Conservation (phyloP, 2,113 vertebrate species). For the Arvicanthis niloticus region DNA sequence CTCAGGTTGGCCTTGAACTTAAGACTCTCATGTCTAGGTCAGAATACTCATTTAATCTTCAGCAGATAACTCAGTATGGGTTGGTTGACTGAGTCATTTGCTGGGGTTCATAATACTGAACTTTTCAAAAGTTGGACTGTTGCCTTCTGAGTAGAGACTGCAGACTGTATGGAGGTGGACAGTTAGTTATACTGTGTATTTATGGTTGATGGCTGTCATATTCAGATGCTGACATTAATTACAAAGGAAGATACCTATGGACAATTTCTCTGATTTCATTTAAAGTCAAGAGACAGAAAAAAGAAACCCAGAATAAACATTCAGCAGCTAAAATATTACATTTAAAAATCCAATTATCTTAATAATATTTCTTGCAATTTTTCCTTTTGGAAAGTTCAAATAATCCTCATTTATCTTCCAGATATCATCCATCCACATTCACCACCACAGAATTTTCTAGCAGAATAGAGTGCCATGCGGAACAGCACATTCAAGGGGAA, state of each 20-base stretch:
- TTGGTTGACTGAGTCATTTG: background rate
- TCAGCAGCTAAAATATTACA: slow-evolving; percentile 56
- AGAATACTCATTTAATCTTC: background rate
- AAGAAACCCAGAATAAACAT: background rate
- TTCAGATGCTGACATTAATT: background rate
- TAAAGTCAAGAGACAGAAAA: slow-evolving; percentile 34
- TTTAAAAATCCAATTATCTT: slow-evolving; percentile 58
- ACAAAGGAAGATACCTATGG: background rate
- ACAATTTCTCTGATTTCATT: slow-evolving; percentile 17
- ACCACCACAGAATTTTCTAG: slow-evolving; percentile 47
- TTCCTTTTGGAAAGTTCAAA: slow-evolving; percentile 45
- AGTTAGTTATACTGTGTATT: background rate
- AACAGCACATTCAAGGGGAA: background rate
- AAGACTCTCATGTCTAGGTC: background rate
- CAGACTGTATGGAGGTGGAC: background rate
- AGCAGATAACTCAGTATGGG: background rate
- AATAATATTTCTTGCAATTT: slow-evolving; percentile 28
- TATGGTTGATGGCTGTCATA: background rate
- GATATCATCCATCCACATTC: slow-evolving; percentile 62
- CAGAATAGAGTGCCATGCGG: slow-evolving; percentile 58
- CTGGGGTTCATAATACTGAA: background rate
- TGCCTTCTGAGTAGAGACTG: background rate
- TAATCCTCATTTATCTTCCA: slow-evolving; percentile 65
- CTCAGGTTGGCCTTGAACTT: background rate
- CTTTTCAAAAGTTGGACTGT: background rate